Conservation (phyloP, 2,113 vertebrate genomes). For the Ciconia maguari region DNA sequence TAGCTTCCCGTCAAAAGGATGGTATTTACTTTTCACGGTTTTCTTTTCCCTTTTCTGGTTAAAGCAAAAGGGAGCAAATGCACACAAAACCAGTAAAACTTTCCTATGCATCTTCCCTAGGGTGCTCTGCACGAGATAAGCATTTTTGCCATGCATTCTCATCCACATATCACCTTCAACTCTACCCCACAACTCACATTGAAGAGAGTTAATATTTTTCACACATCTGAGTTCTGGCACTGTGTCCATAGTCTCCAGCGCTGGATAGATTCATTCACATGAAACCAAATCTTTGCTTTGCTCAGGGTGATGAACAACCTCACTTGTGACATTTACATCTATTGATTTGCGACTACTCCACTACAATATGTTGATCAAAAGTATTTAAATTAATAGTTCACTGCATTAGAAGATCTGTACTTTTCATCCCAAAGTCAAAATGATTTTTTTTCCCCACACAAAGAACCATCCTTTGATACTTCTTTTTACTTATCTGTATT, state of each 20-base stretch:
- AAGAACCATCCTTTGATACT: neutral
- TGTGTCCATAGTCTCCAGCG: neutral
- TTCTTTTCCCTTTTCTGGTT: neutral
- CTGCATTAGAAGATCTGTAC: neutral
- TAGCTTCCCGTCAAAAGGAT: neutral
- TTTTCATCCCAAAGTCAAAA: neutral
- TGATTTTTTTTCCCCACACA: rapidly evolving
- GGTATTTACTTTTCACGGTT: neutral
- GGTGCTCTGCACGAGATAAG: neutral
- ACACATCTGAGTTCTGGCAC: neutral
- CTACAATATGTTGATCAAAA: neutral
- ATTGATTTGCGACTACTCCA: neutral
- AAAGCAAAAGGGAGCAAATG: neutral
- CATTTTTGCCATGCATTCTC: neutral
- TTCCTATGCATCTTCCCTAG: too few species aligned
- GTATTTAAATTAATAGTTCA: neutral
- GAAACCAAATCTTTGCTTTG: neutral
- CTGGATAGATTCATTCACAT: neutral
- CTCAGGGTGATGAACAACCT: neutral
- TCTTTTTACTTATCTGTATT: neutral
- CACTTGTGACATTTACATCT: neutral
- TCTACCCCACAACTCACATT: neutral
- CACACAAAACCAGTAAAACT: neutral
- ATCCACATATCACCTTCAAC: rapidly evolving
- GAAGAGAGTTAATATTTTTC: neutral